These are phyloP conservation scores for Rhynchonycteris naso DNA, from an alignment of 2,797 vertebrate species.

Conservation along the genomic window DNA sequence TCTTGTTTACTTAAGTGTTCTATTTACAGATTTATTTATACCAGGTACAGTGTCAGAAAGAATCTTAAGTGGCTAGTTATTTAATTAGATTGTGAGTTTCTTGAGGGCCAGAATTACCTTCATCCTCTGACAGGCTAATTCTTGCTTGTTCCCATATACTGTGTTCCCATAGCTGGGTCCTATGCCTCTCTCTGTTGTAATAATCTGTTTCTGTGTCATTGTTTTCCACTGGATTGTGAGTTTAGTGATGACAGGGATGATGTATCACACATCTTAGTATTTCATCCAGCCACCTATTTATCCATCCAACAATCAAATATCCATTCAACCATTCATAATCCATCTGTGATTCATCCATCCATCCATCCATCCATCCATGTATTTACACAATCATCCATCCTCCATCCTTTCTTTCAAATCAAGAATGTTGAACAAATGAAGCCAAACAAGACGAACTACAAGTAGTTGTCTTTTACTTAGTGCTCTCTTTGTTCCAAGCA, in stretches of 20 bases:
- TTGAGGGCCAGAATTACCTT: slow-evolving; percentile 34
- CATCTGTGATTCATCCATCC: not conserved
- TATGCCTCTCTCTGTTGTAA: not conserved
- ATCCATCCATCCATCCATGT: not conserved
- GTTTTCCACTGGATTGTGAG: not conserved
- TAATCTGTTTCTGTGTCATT: not conserved
- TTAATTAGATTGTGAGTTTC: slow-evolving; percentile 57
- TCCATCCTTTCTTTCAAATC: not conserved
- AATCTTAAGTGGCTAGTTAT: slow-evolving; percentile 41
- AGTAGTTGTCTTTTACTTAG: not conserved
- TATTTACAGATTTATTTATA: slow-evolving; percentile 63
- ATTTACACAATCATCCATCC: too few relatives aligned
- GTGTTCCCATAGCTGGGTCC: not conserved
- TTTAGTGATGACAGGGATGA: not conserved
- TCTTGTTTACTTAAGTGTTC: slow-evolving; percentile 67
- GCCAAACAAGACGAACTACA: not conserved
- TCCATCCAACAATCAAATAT: not conserved
- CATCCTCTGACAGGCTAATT: not conserved
- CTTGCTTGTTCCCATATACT: fast-evolving
- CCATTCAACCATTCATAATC: not conserved
- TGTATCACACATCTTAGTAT: not conserved
- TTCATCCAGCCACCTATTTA: not conserved
- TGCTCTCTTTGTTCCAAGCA: not conserved
- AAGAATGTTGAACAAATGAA: not conserved
- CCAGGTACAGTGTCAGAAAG: slow-evolving; percentile 51